Percentiles rank a stretch among this genome's conserved stretches.
phyloP scores from a whole-genome alignment of 1,140 invertebrate genomes.

The honey bee (Apis mellifera) region Amel_HAv3.1 CM009942.2:6305501-6306000 shows the following conservation, averaged over 20 bases:
- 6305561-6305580: too few species aligned
- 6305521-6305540: too few species aligned
- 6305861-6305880: constrained; percentile 76
- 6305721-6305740: neutral
- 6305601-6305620: too few species aligned
- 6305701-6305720: neutral
- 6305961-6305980: constrained; percentile 73
- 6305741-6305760: neutral
- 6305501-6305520: too few species aligned
- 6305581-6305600: too few species aligned
- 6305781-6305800: constrained; percentile 64
- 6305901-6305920: constrained; percentile 74
- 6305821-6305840: constrained; percentile 76
- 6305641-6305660: too few species aligned
- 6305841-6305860: constrained; percentile 70
- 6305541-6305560: too few species aligned
- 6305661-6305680: neutral
- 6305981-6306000: constrained; percentile 70
- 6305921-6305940: constrained; percentile 73
- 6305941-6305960: constrained; percentile 76
- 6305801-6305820: constrained; percentile 70
- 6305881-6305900: constrained; percentile 74
- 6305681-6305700: neutral
- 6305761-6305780: constrained; percentile 46
- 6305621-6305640: too few species aligned